Conservation (phyloP, 2,113 vertebrate genomes). For the Scatophagus argus region DNA sequence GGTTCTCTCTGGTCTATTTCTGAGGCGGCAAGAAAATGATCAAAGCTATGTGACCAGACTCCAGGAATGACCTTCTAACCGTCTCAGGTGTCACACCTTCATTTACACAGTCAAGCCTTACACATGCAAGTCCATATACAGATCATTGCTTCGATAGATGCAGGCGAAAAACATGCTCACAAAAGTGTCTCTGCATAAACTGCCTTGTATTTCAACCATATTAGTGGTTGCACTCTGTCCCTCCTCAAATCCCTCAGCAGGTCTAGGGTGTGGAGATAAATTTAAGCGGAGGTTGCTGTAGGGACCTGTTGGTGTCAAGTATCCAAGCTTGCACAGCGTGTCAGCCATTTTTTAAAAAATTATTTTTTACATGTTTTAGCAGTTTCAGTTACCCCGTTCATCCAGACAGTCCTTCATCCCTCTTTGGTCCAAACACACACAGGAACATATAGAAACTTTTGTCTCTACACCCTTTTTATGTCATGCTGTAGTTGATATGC, state of each 20-base stretch:
- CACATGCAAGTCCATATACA: slow-evolving; percentile 5
- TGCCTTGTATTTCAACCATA: slow-evolving; percentile 27
- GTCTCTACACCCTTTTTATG: not conserved
- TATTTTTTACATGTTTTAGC: slow-evolving; percentile 47
- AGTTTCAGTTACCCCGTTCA: slow-evolving; percentile 29
- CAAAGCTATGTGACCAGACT: slow-evolving; percentile 78
- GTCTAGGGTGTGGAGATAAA: slow-evolving; percentile 49
- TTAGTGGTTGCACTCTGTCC: slow-evolving; percentile 14
- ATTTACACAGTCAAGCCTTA: slow-evolving; percentile 30
- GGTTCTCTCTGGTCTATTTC: slow-evolving; percentile 78
- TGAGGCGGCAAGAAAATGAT: slow-evolving; percentile 80
- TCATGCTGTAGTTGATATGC: not conserved
- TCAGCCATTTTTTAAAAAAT: slow-evolving; percentile 59
- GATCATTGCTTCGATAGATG: slow-evolving; percentile 1
- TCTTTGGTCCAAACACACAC: not conserved
- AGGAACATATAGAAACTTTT: not conserved
- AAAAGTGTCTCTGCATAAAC: not conserved
- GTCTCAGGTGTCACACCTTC: slow-evolving; percentile 70
- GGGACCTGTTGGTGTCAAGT: slow-evolving; percentile 61
- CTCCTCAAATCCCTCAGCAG: slow-evolving; percentile 29
- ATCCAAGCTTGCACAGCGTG: slow-evolving; percentile 48
- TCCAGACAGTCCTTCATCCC: too few relatives aligned
- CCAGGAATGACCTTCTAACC: slow-evolving; percentile 77
- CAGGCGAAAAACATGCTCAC: not conserved
- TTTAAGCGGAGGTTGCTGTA: slow-evolving; percentile 49